Evolutionary conservation across 2,888 invertebrate genomes (phyloP), one percentile per base, ranked within the genome.

Genomic region (Arenicola marina): DNA sequence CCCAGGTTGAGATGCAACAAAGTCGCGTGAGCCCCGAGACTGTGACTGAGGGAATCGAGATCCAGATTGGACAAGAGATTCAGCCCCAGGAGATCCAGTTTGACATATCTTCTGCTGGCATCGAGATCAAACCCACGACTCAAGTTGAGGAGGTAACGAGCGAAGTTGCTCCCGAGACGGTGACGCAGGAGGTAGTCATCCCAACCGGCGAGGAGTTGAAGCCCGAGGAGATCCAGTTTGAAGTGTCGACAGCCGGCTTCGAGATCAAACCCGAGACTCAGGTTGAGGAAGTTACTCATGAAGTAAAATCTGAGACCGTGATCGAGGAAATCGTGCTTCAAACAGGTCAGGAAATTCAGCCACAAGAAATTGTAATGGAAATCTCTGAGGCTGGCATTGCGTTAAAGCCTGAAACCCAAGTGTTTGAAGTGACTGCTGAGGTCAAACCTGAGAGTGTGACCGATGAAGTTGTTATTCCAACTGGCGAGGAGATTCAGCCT

Each of bases 331-430:
- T 24, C 31, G 29, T 53, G 11, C 7, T 29, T 53, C 28, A 24
- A 7, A 29, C 26, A 28, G 53, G 31, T 24, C 11, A 61, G 21
- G 61, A 61, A 64, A 33, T 61, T 15, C 18, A 53, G 54, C 57
- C 62, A 4, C 21, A 38, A 21, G 63, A 63, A 59, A 55, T 66
- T 43, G 31, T 44, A 18, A 24, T 61, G 46, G 61, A 61, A 55
- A 54, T 64, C 31, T 54, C 61, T 3, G 55, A 58, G n/a, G 61
- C 61, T 24, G 56, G 51, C 2, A 46, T 59, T 18, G 48, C 28
- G 34, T 24, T 34, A 34, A 56, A 38, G 24, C 46, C 24, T 28
- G 67, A 45, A 34, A 66, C 65, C n/a, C 55, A 53, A n/a, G 51
- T 63, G 3, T 38, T 24, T 24, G 32, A 61, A 18, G 55, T 55